Conservation (phyloP, 2,113 vertebrate genomes). For the Pygoscelis antarcticus region DNA sequence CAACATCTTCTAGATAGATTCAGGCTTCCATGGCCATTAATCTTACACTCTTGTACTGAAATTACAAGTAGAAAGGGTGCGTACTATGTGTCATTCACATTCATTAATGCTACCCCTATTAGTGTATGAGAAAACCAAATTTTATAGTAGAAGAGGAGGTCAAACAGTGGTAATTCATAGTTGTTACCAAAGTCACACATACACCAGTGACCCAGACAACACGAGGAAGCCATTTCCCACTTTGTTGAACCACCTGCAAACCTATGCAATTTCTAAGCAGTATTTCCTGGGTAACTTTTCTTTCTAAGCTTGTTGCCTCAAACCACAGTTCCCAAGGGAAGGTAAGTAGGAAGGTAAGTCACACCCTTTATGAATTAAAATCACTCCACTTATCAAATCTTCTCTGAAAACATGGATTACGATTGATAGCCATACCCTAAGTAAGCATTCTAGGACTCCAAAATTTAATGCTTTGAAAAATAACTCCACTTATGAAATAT, state of each 20-base stretch:
- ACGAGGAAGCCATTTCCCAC: neutral
- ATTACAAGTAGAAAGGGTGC: neutral
- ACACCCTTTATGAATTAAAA: neutral
- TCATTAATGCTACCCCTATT: neutral
- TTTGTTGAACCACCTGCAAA: neutral
- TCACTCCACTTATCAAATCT: neutral
- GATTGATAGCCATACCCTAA: neutral
- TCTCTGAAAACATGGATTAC: neutral
- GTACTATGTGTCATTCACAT: neutral
- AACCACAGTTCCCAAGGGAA: neutral
- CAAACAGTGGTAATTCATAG: neutral
- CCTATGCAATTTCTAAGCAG: neutral
- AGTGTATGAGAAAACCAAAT: accelerated
- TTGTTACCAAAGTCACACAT: neutral
- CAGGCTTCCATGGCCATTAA: neutral
- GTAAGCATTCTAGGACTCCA: neutral
- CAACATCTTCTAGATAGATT: neutral
- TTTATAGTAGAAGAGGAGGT: neutral
- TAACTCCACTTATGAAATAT: neutral
- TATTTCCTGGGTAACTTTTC: neutral
- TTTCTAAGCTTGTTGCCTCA: neutral
- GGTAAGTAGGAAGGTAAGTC: neutral
- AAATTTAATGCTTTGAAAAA: neutral
- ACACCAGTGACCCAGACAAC: neutral
- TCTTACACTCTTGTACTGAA: neutral